These are phyloP conservation scores for Allacma fusca DNA, from an alignment of 2,888 invertebrate genomes.

Conservation along the genomic window DNA sequence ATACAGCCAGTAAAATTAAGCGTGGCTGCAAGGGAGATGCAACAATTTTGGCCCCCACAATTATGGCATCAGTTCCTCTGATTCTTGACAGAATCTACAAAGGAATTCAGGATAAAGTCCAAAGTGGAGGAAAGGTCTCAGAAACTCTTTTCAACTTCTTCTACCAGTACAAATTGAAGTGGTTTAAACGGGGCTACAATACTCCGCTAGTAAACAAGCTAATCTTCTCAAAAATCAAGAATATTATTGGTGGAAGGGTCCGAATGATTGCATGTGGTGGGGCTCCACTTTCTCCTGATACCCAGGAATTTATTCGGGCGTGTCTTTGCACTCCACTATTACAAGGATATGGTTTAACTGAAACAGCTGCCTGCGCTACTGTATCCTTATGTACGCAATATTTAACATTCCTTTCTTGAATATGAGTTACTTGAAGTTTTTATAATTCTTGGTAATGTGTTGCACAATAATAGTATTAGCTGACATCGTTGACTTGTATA, in stretches of 20 bases:
- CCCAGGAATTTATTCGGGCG: slow-evolving; percentile 90
- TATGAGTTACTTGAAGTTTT: no score
- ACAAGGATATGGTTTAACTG: slow-evolving; percentile 96
- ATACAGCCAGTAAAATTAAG: slow-evolving; percentile 94
- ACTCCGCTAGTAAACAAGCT: slow-evolving; percentile 79
- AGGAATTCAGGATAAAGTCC: slow-evolving; percentile 93
- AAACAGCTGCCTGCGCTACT: slow-evolving; percentile 89
- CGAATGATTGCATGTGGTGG: slow-evolving; percentile 91
- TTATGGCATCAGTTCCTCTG: slow-evolving; percentile 95
- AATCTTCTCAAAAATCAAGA: slow-evolving; percentile 72
- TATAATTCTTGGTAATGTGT: no score
- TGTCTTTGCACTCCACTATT: slow-evolving; percentile 90
- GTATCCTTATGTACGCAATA: slow-evolving; percentile 56
- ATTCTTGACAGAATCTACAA: slow-evolving; percentile 98
- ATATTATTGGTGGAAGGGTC: slow-evolving; percentile 86
- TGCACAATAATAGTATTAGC: no score
- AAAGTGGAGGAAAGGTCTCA: slow-evolving; percentile 79
- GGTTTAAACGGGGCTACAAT: slow-evolving; percentile 82
- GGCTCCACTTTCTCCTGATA: slow-evolving; percentile 93
- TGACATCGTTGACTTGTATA: no score
- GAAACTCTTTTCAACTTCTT: slow-evolving; percentile 92
- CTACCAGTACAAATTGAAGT: slow-evolving; percentile 88
- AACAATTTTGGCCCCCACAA: slow-evolving; percentile 86
- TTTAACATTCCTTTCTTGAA: no score
- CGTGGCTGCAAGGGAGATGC: slow-evolving; percentile 95